Conservation (phyloP, 2,797 vertebrate species). For the Enteromius mattozi region DNA sequence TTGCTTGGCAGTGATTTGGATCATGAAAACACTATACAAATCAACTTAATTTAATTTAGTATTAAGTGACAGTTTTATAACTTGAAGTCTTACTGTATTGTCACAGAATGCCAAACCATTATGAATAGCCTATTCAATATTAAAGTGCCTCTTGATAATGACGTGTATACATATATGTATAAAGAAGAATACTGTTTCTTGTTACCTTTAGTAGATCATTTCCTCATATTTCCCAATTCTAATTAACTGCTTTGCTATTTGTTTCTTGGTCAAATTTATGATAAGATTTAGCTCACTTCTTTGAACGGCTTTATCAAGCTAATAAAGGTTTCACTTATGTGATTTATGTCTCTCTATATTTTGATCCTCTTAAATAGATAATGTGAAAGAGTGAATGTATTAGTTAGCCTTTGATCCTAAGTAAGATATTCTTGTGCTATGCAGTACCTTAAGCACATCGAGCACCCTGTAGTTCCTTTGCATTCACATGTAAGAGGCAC, state of each 20-base stretch:
- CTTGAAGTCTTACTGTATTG: not conserved
- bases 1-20: too few species aligned
- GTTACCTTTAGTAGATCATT: not conserved
- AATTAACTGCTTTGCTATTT: not conserved
- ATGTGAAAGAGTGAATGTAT: not conserved
- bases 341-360: not conserved
- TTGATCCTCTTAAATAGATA: not conserved
- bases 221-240: not conserved
- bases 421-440: slow-evolving; percentile 2
- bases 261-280: not conserved
- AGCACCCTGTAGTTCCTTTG: not conserved
- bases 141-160: not conserved
- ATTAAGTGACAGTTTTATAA: not conserved
- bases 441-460: not conserved
- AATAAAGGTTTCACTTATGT: not conserved
- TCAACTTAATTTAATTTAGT: too few species aligned
- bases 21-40: too few species aligned
- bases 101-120: not conserved
- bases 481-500: not conserved
- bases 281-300: not conserved
- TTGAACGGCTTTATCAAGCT: not conserved
- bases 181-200: not conserved
- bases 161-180: not conserved
- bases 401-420: not conserved
- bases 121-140: not conserved